These are phyloP conservation scores for Hippoglossus hippoglossus DNA, from an alignment of 2,797 vertebrate genomes.

Conservation along the genomic window DNA sequence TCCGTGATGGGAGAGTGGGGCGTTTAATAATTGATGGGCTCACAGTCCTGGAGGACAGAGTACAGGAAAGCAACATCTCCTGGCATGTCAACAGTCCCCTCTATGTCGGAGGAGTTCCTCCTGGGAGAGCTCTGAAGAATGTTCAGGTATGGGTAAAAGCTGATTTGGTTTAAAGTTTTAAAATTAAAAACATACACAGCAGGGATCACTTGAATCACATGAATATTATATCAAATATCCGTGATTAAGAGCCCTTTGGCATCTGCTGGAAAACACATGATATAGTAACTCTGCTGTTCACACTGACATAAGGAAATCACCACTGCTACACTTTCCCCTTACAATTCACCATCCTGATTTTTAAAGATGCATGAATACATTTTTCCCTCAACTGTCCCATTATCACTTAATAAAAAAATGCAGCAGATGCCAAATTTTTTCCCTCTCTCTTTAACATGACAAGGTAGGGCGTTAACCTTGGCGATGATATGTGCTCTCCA, in stretches of 20 bases:
- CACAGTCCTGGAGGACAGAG: conserved; percentile 85
- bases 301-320: conserved; percentile 23
- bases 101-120: conserved; percentile 92
- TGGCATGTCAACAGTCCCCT: conserved; percentile 88
- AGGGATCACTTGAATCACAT: background rate
- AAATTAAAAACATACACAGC: background rate
- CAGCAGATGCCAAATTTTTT: no score
- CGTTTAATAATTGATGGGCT: conserved; percentile 91
- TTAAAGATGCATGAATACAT: background rate
- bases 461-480: background rate
- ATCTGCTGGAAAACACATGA: background rate
- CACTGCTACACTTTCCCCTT: background rate
- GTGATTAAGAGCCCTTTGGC: background rate
- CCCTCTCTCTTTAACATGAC: background rate
- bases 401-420: background rate
- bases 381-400: background rate
- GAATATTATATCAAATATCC: conserved; percentile 1
- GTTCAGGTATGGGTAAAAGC: conserved; percentile 86
- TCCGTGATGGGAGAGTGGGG: conserved; percentile 85
- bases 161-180: conserved; percentile 5
- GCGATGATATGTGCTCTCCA: background rate
- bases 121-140: conserved; percentile 88
- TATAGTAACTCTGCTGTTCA: conserved; percentile 6
- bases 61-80: conserved; percentile 53
- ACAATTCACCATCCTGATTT: no score